Evolutionary conservation across 2,797 vertebrate genomes (phyloP).

Genomic region (Buceros bicornis): DNA sequence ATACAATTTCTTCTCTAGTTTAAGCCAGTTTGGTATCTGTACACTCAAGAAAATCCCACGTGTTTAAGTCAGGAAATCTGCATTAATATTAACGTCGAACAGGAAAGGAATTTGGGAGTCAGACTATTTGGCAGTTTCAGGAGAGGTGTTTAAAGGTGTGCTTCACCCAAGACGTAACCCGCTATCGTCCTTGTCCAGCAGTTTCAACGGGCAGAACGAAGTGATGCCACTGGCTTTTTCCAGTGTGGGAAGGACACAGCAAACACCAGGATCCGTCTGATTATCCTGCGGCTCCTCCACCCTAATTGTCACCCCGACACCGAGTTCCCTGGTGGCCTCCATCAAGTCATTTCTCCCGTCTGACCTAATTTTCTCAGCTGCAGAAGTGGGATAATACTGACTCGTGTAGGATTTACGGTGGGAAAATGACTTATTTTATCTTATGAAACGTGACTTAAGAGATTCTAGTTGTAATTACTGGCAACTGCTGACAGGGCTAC

Average conservation of each 20-base stretch:
- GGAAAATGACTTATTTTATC: slow-evolving; percentile 38
- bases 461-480: neutral
- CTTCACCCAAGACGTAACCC: neutral
- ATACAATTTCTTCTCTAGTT: neutral
- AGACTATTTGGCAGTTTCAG: neutral
- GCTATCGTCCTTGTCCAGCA: neutral
- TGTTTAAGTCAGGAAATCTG: slow-evolving; percentile 41
- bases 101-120: slow-evolving; percentile 5
- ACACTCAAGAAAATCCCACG: neutral
- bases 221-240: neutral
- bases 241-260: neutral
- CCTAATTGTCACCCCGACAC: neutral
- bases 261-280: rapidly evolving
- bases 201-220: neutral
- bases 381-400: slow-evolving; percentile 28
- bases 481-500: neutral
- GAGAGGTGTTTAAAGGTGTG: neutral
- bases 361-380: slow-evolving; percentile 37
- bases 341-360: neutral
- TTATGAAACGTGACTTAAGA: neutral
- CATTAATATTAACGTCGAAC: slow-evolving; percentile 39
- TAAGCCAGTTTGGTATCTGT: slow-evolving; percentile 24
- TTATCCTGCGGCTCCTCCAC: neutral
- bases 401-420: neutral
- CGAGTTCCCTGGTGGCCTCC: slow-evolving; percentile 18